Percentiles rank a stretch among this genome's conserved stretches.
phyloP scores from a whole-genome alignment of 2,797 vertebrate species.

The Thamnophis elegans region DNA sequence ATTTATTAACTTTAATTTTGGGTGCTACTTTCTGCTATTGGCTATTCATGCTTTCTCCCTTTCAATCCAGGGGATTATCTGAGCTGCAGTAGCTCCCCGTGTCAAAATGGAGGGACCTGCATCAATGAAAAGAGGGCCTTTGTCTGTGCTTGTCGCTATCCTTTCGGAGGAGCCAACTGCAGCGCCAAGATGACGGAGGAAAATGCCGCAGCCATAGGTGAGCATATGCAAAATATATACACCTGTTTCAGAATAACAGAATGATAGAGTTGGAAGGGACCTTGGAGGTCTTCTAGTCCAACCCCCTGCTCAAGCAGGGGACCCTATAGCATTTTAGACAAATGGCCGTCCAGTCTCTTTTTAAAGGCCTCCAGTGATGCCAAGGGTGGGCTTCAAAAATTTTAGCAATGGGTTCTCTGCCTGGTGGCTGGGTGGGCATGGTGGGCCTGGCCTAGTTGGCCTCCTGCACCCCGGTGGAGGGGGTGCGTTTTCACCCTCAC shows the following conservation, averaged over 20 bases:
- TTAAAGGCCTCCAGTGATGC: neutral
- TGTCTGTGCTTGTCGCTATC: conserved; percentile 76
- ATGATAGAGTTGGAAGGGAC: neutral
- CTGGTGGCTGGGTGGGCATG: too few relatives aligned
- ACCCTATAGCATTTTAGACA: neutral
- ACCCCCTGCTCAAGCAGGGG: neutral
- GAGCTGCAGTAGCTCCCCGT: conserved; percentile 68
- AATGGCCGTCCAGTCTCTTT: too few relatives aligned
- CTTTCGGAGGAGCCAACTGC: conserved; percentile 76
- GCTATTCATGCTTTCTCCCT: neutral
- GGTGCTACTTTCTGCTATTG: neutral
- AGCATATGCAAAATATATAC: conserved; percentile 37
- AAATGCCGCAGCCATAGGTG: conserved; percentile 65
- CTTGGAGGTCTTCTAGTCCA: neutral
- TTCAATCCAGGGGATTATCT: conserved; percentile 48
- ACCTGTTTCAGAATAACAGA: neutral
- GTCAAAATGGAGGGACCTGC: conserved; percentile 75
- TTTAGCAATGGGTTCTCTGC: too few relatives aligned
- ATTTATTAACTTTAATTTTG: neutral
- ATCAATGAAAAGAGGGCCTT: conserved; percentile 64
- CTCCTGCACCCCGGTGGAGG: too few relatives aligned
- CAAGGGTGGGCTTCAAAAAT: too few relatives aligned
- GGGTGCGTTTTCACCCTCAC: too few relatives aligned
- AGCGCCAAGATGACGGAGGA: conserved; percentile 63
- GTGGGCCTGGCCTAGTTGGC: too few relatives aligned